Conservation (phyloP, 2,888 invertebrate species). For the Leptogaster cylindrica region DNA sequence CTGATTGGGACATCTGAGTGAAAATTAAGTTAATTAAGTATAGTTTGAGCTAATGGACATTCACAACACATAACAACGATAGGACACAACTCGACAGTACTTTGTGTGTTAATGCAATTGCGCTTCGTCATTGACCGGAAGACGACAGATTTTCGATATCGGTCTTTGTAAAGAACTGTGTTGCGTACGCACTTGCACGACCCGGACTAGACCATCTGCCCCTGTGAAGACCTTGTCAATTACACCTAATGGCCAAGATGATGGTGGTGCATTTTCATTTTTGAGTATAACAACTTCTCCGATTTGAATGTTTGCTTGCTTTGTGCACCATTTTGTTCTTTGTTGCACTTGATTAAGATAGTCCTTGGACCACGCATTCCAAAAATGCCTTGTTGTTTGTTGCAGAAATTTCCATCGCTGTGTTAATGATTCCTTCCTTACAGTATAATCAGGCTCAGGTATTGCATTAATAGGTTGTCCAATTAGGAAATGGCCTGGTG, state of each 20-base stretch:
- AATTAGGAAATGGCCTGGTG: neutral
- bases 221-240: neutral
- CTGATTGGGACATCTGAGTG: neutral
- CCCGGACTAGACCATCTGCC: neutral
- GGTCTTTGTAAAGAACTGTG: neutral
- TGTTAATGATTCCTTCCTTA: neutral
- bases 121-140: neutral
- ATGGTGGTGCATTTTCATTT: no score
- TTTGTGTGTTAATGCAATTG: neutral
- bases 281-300: neutral
- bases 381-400: conserved; percentile 47
- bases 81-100: neutral
- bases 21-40: neutral
- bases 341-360: conserved; percentile 49
- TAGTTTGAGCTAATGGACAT: neutral
- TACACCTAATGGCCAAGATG: neutral
- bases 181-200: neutral
- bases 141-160: neutral
- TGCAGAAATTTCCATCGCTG: conserved; percentile 48
- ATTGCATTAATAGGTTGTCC: neutral
- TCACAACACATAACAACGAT: neutral
- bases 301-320: neutral
- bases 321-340: conserved; percentile 22
- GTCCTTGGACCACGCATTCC: conserved; percentile 48
- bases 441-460: neutral